phyloP scores from a whole-genome alignment of 2,797 vertebrate species.

The Phrynocephalus forsythii region DNA sequence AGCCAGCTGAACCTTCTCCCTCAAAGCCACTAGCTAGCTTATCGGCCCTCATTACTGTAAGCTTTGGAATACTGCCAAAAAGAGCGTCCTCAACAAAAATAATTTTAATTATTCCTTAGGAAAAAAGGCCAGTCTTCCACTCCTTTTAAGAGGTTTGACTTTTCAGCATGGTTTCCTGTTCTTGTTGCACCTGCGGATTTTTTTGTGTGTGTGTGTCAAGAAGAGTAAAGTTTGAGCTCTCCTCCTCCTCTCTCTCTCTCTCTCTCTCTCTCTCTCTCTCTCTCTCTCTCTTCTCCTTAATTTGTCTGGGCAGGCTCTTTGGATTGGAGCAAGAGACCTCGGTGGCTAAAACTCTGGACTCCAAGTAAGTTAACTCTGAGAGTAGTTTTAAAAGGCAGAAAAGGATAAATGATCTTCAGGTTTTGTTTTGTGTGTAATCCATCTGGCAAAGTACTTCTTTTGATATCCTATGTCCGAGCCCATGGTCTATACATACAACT shows the following conservation, averaged over 20 bases:
- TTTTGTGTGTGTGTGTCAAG: slow-evolving; percentile 69
- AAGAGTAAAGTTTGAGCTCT: slow-evolving; percentile 65
- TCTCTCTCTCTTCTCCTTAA: slow-evolving; percentile 66
- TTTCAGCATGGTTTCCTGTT: slow-evolving; percentile 62
- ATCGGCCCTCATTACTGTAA: too few relatives aligned
- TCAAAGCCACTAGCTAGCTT: background rate
- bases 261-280: slow-evolving; percentile 54
- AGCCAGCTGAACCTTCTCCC: background rate
- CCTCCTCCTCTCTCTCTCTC: slow-evolving; percentile 56
- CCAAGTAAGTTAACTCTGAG: slow-evolving; percentile 61
- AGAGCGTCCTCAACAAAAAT: slow-evolving; percentile 7
- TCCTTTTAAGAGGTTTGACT: slow-evolving; percentile 37
- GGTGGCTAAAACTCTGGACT: slow-evolving; percentile 68
- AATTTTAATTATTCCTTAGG: slow-evolving; percentile 55
- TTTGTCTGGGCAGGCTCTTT: slow-evolving; percentile 66
- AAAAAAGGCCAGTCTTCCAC: slow-evolving; percentile 57
- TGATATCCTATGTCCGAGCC: background rate
- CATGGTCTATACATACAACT: too few relatives aligned
- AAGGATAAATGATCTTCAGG: background rate
- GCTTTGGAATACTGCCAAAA: background rate
- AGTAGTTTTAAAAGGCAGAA: slow-evolving; percentile 52
- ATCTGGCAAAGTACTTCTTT: too few relatives aligned
- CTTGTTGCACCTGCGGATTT: slow-evolving; percentile 56
- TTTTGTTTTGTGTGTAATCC: background rate
- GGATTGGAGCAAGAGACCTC: slow-evolving; percentile 61